Evolutionary conservation across 2,797 vertebrate genomes (phyloP).

Genomic region (Dermochelys coriacea): DNA sequence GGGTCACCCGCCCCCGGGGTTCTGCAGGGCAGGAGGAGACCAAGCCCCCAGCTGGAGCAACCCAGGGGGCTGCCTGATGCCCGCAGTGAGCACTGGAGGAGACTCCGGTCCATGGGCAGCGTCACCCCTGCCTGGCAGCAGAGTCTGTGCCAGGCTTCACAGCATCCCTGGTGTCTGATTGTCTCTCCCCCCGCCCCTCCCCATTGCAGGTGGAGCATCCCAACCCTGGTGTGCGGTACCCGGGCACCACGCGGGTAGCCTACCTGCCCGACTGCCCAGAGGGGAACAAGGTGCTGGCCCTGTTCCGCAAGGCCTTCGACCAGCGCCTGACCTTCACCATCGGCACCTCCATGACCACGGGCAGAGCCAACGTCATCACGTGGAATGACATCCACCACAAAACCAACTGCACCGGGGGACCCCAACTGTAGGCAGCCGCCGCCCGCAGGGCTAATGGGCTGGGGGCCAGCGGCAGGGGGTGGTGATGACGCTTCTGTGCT

Average conservation of each 20-base stretch:
- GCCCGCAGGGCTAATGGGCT: not conserved
- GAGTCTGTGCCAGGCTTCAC: not conserved
- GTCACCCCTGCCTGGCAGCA: not conserved
- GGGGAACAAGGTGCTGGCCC: slow-evolving; percentile 92
- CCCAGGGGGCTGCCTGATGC: not conserved
- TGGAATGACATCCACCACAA: slow-evolving; percentile 99
- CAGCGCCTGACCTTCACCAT: slow-evolving; percentile 97
- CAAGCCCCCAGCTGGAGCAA: not conserved
- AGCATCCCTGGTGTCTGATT: not conserved
- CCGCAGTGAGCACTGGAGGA: not conserved
- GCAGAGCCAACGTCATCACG: slow-evolving; percentile 95
- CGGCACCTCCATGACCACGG: slow-evolving; percentile 97
- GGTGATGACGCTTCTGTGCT: not conserved
- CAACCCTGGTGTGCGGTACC: slow-evolving; percentile 94
- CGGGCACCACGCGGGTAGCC: slow-evolving; percentile 93
- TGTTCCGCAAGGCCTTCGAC: slow-evolving; percentile 93
- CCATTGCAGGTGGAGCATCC: slow-evolving; percentile 90
- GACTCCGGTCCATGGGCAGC: too few species aligned
- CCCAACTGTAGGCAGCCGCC: slow-evolving; percentile 87
- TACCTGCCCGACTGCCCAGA: slow-evolving; percentile 97
- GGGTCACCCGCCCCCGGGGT: not conserved
- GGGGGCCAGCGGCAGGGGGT: not conserved
- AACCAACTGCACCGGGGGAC: slow-evolving; percentile 94
- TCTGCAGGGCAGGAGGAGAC: too few species aligned
- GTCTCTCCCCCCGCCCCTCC: not conserved